These are phyloP conservation scores for Odontocolon sp. DNA, from an alignment of 2,888 invertebrate genomes.

Conservation along the genomic window DNA sequence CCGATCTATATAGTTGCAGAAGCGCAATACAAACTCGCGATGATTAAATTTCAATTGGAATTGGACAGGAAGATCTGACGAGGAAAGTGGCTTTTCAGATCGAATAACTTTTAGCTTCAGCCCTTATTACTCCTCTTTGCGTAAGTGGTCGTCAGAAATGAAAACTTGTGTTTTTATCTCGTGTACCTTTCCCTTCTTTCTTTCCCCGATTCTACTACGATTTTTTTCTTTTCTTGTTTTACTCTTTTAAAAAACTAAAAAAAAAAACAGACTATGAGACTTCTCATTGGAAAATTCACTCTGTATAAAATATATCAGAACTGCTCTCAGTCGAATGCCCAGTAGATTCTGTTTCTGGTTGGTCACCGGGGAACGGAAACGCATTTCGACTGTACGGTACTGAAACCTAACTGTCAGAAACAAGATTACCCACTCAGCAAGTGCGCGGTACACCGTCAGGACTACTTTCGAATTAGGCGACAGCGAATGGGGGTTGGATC, in stretches of 20 bases:
- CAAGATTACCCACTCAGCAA: conserved; percentile 68
- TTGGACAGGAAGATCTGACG: conserved; percentile 17
- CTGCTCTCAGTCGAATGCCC: not conserved
- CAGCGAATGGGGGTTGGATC: not conserved
- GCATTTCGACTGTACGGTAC: not conserved
- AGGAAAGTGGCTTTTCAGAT: conserved; percentile 1
- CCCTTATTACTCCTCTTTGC: not conserved
- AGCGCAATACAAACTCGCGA: conserved; percentile 26
- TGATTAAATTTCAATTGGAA: conserved; percentile 43
- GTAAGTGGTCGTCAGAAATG: not conserved
- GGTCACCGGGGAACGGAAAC: conserved; percentile 25
- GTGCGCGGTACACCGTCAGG: conserved; percentile 43
- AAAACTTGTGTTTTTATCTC: conserved; percentile 36
- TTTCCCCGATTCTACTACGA: not conserved
- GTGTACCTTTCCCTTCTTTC: not conserved
- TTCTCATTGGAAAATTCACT: conserved; percentile 13
- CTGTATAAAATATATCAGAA: too few relatives aligned
- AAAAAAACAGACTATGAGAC: not conserved
- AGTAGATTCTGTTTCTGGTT: not conserved
- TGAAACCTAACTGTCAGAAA: conserved; percentile 55
- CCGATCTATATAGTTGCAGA: conserved; percentile 12
- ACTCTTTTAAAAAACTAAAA: too few relatives aligned
- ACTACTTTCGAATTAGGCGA: conserved; percentile 64
- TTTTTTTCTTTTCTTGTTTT: too few relatives aligned
- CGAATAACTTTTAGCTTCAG: conserved; percentile 23